A percentile compares a stretch with the other conserved stretches of the same genome.
Evolutionary conservation across 2,888 invertebrate genomes (phyloP).

Genomic region (Tanytarsus gracilentus): DNA sequence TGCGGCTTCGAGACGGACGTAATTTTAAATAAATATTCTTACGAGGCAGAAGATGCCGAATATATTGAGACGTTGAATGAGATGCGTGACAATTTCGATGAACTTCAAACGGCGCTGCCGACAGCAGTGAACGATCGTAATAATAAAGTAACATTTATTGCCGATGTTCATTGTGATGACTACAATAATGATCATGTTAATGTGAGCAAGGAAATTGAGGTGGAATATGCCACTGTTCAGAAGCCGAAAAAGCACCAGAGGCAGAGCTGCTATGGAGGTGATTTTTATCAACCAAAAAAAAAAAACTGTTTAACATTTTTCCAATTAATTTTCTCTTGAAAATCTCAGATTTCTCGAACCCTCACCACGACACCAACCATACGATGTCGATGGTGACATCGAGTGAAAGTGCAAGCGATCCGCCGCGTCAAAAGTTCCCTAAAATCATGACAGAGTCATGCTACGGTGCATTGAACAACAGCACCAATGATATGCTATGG

Average conservation of each 20-base stretch:
- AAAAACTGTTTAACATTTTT: too few relatives aligned
- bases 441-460: slow-evolving; percentile 44
- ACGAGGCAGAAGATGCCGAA: slow-evolving; percentile 34
- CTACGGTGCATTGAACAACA: slow-evolving; percentile 39
- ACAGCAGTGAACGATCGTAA: background rate
- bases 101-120: background rate
- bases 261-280: too few relatives aligned
- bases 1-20: background rate
- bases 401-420: slow-evolving; percentile 29
- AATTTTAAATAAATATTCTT: slow-evolving; percentile 11
- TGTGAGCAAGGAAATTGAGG: slow-evolving; percentile 13
- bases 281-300: too few relatives aligned
- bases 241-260: slow-evolving; percentile 14
- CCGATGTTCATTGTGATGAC: slow-evolving; percentile 24
- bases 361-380: slow-evolving; percentile 25
- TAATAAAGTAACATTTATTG: slow-evolving; percentile 11
- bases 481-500: background rate
- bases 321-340: too few relatives aligned
- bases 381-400: slow-evolving; percentile 33
- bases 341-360: too few relatives aligned
- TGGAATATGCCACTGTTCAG: slow-evolving; percentile 18
- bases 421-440: slow-evolving; percentile 32
- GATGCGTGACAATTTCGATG: slow-evolving; percentile 31
- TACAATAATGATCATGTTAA: background rate
- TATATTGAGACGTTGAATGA: slow-evolving; percentile 41